Conservation (phyloP, 2,888 invertebrate species). For the Corbicula japonica region DNA sequence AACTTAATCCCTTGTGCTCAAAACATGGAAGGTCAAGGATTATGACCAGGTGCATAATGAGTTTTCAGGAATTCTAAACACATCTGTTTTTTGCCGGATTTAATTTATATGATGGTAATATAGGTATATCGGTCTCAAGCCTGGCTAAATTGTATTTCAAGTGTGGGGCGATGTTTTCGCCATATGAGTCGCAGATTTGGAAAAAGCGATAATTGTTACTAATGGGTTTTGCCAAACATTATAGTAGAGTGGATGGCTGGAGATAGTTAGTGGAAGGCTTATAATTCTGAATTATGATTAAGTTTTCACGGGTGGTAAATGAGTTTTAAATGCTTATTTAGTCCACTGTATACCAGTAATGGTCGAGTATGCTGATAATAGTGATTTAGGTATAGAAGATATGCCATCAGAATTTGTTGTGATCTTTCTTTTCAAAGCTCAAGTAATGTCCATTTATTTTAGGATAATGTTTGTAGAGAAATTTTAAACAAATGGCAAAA, state of each 20-base stretch:
- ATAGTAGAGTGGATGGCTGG: constrained; percentile 23
- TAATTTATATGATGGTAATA: too few species aligned
- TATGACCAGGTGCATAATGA: not conserved
- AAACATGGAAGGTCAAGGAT: not conserved
- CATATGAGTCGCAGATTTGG: constrained; percentile 13
- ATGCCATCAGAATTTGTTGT: too few species aligned
- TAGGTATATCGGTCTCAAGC: not conserved
- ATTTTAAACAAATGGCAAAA: too few species aligned
- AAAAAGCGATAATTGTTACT: constrained; percentile 34
- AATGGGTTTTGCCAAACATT: constrained; percentile 41
- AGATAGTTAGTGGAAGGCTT: constrained; percentile 11
- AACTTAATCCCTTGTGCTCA: too few species aligned
- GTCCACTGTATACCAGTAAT: constrained; percentile 25
- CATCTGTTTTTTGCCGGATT: too few species aligned
- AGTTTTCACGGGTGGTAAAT: constrained; percentile 43
- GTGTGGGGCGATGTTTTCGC: constrained; percentile 17
- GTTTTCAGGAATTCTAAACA: too few species aligned
- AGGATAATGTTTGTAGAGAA: too few species aligned
- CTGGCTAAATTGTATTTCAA: constrained; percentile 11
- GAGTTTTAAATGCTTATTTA: constrained; percentile 38
- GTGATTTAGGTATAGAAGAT: too few species aligned
- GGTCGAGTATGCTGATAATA: too few species aligned
- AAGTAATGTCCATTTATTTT: too few species aligned
- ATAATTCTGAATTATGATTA: constrained; percentile 12
- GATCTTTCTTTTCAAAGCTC: too few species aligned